Base-by-base conservation (phyloP, 1,140 invertebrate genomes). In the Penaeus chinensis region DNA sequence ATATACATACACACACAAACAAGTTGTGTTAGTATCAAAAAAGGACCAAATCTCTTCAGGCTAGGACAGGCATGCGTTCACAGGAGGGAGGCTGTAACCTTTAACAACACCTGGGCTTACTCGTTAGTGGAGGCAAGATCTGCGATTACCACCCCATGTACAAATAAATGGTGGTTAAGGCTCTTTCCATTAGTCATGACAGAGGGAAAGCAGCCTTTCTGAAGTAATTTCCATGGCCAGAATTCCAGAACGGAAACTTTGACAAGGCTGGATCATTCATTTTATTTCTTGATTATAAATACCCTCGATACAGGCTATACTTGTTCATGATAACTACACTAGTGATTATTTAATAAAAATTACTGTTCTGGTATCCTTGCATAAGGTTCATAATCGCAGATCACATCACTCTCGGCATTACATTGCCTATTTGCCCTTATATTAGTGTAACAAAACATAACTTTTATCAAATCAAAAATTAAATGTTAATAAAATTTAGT, bases 241-340 rank as follows among this genome's bases (percentile, higher is more conserved):
- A 85, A 85, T 69, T 80, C 62, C 84, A 85, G 84, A 85, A 85
- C 84, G 54, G 54, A 54, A 42, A 80, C 76, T 85, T 85, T 79
- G 77, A 69, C 60, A 69, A 63, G 47, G n/a, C 66, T 24, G 13
- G 22, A 24, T 22, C 42, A 78, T 24, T 54, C 37, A 7, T 47
- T 54, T 19, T 78, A 42, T 47, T 20, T 54, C 18, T 78, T 37
- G 42, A 10, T 13, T 47, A 47, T 47, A n/a, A 82, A n/a, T n/a
- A 27, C 32, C 3, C 32, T 65, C 16, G 62, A 42, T 82, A 65
- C 0, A 22, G 7, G 32, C 62, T 65, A 27, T 27, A 65, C 10
- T 37, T 63, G 37, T 81, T 2, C 4, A 42, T 42, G 0, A 16
- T 54, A 16, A 16, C 11, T 32, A 3, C n/a, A 42, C 62, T n/a